Evolutionary conservation across 1,140 invertebrate genomes (phyloP).

Genomic region (Helicoverpa armigera): DNA sequence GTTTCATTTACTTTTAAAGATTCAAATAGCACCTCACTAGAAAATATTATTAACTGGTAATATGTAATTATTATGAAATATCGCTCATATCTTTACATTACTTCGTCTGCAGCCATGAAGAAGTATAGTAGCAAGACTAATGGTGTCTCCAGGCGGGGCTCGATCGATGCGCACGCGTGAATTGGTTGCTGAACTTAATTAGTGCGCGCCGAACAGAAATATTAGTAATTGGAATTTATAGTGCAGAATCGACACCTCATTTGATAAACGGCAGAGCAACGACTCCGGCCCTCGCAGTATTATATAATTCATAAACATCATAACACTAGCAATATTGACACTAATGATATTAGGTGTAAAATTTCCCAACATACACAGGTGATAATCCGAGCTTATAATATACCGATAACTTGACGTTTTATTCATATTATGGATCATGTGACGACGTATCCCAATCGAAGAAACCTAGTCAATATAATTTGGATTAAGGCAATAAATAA

Average conservation of each 20-base stretch:
- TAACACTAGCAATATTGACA: slow-evolving; percentile 38
- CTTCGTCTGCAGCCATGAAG: slow-evolving; percentile 50
- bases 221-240: slow-evolving; percentile 79
- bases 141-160: slow-evolving; percentile 74
- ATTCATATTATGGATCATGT: slow-evolving; percentile 78
- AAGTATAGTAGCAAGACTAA: slow-evolving; percentile 72
- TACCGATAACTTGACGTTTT: slow-evolving; percentile 64
- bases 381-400: slow-evolving; percentile 57
- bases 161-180: slow-evolving; percentile 75
- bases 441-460: slow-evolving; percentile 77
- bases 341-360: slow-evolving; percentile 36
- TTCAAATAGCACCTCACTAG: too few species aligned
- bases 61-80: background rate
- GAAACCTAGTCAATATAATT: slow-evolving; percentile 84
- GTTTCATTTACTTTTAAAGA: too few species aligned
- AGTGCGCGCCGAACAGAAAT: slow-evolving; percentile 75
- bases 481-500: slow-evolving; percentile 86
- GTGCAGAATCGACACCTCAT: slow-evolving; percentile 59
- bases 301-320: slow-evolving; percentile 24
- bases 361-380: slow-evolving; percentile 44
- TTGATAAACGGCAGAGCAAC: slow-evolving; percentile 61
- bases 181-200: slow-evolving; percentile 80
- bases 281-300: slow-evolving; percentile 51
- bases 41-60: background rate
- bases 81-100: slow-evolving; percentile 38